Evolutionary conservation across 2,888 invertebrate species (phyloP), one percentile per base, ranked within the genome.

Genomic region (Cantharis flavilabris): DNA sequence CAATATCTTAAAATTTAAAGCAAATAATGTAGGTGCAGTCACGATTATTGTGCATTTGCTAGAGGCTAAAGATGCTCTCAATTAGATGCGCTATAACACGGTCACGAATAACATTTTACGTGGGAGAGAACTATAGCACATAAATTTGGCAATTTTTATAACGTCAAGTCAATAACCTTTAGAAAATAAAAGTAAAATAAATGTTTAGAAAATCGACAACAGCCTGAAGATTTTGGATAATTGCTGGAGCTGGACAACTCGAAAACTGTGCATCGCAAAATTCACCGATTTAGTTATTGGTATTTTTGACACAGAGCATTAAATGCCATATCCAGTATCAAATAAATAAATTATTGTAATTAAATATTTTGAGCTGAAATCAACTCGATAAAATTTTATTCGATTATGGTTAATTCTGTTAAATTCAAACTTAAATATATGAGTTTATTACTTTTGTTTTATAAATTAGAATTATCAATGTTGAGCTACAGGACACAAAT

Each of bases 41-140:
- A 76, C 76, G 76, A 75, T 70, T 75, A 64, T 62, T 67, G 20
- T 69, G 76, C 73, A 73, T 67, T 71, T 70, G 30, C 76, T 65
- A 14, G 16, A 49, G 73, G 76, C 72, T 26, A 65, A 71, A 77
- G 76, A 77, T 77, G 76, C 73, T 77, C 76, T 77, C 76, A 77
- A 77, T 77, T 77, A 77, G 74, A 77, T 76, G 69, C 73, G 76
- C 73, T 49, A 76, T 28, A 33, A n/a, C 70, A 65, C 70, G 63
- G 30, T 73, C 73, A 70, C 73, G 76, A 73, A 49, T 23, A 62
- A 63, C 63, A 64, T 69, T 70, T 69, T 72, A 64, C 72, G 72
- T 72, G 69, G 72, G 76, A 76, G 69, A 23, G 14, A 20, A 16
- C 20, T 69, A 26, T 69, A 69, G 18, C 28, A 26, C 23, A 69